phyloP scores from a whole-genome alignment of 2,888 invertebrate species.

The Amorpha juglandis region DNA sequence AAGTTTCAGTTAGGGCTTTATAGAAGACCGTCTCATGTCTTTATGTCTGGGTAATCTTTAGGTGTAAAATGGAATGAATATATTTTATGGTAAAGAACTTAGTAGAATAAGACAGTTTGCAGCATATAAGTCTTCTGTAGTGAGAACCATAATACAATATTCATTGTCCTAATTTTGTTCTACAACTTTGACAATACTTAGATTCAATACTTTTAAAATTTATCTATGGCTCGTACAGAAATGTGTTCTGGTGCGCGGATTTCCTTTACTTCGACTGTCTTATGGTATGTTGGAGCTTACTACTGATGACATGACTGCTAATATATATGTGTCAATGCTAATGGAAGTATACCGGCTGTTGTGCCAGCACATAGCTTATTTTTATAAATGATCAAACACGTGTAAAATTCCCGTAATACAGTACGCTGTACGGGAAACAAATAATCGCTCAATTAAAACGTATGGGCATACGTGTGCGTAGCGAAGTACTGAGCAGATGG shows the following conservation, averaged over 20 bases:
- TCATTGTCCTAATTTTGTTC: too few relatives aligned
- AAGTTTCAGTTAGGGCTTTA: not conserved
- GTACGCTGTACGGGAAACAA: constrained; percentile 23
- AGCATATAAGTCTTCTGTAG: too few relatives aligned
- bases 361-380: not conserved
- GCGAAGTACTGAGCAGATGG: constrained; percentile 39
- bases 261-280: not conserved
- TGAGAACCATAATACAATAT: too few relatives aligned
- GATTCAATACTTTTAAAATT: too few relatives aligned
- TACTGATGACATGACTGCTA: not conserved
- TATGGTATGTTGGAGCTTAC: not conserved
- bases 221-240: too few relatives aligned
- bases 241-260: too few relatives aligned
- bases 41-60: too few relatives aligned
- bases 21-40: not conserved
- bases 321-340: not conserved
- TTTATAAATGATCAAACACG: constrained; percentile 3
- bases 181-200: too few relatives aligned
- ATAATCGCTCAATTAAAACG: constrained; percentile 22
- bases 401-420: constrained; percentile 7
- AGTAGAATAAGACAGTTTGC: too few relatives aligned
- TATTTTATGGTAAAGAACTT: too few relatives aligned
- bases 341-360: not conserved
- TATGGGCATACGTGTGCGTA: constrained; percentile 6
- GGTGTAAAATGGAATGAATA: too few relatives aligned